A percentile compares a stretch with the other conserved stretches of the same genome.
phyloP scores from a whole-genome alignment of 2,113 vertebrate species.

The Cavia aperea region DNA sequence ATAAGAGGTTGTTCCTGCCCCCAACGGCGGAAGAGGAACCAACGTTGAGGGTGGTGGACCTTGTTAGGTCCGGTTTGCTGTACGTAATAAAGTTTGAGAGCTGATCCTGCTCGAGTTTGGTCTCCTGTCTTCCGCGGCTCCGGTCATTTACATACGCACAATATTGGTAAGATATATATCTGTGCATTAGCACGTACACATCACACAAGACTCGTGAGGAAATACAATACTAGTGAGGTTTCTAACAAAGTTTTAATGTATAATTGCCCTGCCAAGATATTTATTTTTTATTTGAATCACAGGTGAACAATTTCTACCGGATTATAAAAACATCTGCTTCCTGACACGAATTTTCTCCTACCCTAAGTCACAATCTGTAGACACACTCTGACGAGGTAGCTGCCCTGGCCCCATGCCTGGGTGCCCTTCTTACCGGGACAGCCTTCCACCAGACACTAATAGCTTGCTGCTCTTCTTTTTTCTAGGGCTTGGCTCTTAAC shows the following conservation, averaged over 20 bases:
- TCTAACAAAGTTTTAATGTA: not conserved
- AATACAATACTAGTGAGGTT: not conserved
- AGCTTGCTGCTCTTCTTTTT: not conserved
- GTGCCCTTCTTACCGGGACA: not conserved
- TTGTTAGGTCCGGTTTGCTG: no score
- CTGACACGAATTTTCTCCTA: not conserved
- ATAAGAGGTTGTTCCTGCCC: no score
- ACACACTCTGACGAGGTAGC: not conserved
- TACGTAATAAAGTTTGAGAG: no score
- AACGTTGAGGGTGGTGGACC: no score
- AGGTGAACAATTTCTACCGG: not conserved
- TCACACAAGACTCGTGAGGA: not conserved
- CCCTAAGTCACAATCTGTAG: not conserved
- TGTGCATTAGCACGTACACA: not conserved
- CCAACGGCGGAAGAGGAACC: no score
- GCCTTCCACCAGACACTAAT: not conserved
- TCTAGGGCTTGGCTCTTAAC: not conserved
- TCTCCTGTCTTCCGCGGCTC: no score
- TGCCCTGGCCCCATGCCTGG: not conserved
- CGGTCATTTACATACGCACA: not conserved
- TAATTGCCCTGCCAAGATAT: not conserved
- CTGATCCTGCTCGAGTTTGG: no score
- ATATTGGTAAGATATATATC: not conserved
- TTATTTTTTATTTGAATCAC: not conserved
- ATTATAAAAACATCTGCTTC: slow-evolving; percentile 4